Evolutionary conservation across 2,888 invertebrate species (phyloP), one percentile per base, ranked within the genome.

Genomic region (Yponomeuta sedellus): DNA sequence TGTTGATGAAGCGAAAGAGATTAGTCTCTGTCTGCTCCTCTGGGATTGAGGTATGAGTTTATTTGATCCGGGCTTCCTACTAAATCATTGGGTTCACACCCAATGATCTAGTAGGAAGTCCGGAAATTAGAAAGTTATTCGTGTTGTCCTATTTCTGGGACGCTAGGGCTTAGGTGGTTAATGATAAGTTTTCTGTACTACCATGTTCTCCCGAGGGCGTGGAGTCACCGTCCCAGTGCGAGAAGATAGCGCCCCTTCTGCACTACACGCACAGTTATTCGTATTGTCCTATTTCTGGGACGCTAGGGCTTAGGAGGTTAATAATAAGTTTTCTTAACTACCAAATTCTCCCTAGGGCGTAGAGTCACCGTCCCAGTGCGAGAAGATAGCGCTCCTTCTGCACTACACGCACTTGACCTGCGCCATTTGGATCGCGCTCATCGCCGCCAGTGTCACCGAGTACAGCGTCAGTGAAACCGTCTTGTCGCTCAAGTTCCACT

Each of bases 241-340:
- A 94, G 75, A 90, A 93, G 65, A 93, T 94, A 64, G 94, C 95
- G 0, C 80, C 95, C 10, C 82, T 94, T 3, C 86, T 95, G 10
- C 95, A 95, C 78, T 95, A 95, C 81, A 91, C 94, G 0, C 94
- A 95, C 77, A n/a, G n/a, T n/a, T n/a, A n/a, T n/a, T n/a, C n/a
- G n/a, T n/a, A n/a, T n/a, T n/a, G n/a, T n/a, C n/a, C n/a, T n/a
- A n/a, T n/a, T n/a, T n/a, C n/a, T n/a, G n/a, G n/a, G n/a, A n/a
- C n/a, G n/a, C n/a, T n/a, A n/a, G n/a, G n/a, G n/a, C n/a, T n/a
- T n/a, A n/a, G n/a, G n/a, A n/a, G n/a, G n/a, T n/a, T n/a, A n/a
- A n/a, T 25, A 56, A 56, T 16, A 56, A 56, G 6, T n/a, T 58
- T 20, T 64, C 28, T 63, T 52, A 63, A 10, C 3, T 16, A 52